A percentile compares a stretch with the other conserved stretches of the same genome.
phyloP scores from a whole-genome alignment of 1,140 invertebrate species.

The Drosophila ogumai region DNA sequence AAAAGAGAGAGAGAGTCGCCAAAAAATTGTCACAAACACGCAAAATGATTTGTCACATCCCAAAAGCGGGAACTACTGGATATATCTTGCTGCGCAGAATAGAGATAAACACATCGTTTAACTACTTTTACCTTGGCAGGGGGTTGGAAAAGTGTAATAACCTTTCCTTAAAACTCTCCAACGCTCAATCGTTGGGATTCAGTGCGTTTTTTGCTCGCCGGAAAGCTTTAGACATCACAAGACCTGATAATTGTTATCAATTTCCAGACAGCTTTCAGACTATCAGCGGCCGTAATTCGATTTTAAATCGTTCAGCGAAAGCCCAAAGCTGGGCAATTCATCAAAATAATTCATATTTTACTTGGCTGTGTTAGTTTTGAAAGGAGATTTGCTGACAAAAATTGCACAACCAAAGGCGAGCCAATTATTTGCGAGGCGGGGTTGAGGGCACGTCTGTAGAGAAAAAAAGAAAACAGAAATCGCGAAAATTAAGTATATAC shows the following conservation, averaged over 20 bases:
- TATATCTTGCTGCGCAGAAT: conserved; percentile 27
- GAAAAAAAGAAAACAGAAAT: conserved; percentile 43
- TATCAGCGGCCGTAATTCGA: conserved; percentile 49
- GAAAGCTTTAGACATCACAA: conserved; percentile 62
- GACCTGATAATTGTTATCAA: conserved; percentile 67
- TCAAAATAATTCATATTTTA: conserved; percentile 25
- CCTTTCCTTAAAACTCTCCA: conserved; percentile 12
- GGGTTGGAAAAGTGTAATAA: conserved; percentile 24
- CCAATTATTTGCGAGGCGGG: conserved; percentile 19
- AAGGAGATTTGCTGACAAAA: conserved; percentile 34
- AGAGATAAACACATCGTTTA: conserved; percentile 39
- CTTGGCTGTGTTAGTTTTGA: conserved; percentile 14
- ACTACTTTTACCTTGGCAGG: conserved; percentile 8
- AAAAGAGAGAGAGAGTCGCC: neutral
- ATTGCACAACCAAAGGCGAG: conserved; percentile 57
- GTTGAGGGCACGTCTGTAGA: conserved; percentile 43
- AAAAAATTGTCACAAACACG: conserved; percentile 30
- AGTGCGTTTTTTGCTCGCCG: conserved; percentile 17
- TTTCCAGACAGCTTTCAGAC: conserved; percentile 66
- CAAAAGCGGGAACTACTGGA: conserved; percentile 18
- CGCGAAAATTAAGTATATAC: conserved; percentile 50
- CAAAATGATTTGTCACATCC: conserved; percentile 34
- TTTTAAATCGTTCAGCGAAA: conserved; percentile 45
- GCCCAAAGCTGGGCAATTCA: conserved; percentile 38
- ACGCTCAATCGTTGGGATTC: conserved; percentile 5